These are phyloP conservation scores for Ochropacha duplaris DNA, from an alignment of 2,888 invertebrate genomes.

Conservation along the genomic window DNA sequence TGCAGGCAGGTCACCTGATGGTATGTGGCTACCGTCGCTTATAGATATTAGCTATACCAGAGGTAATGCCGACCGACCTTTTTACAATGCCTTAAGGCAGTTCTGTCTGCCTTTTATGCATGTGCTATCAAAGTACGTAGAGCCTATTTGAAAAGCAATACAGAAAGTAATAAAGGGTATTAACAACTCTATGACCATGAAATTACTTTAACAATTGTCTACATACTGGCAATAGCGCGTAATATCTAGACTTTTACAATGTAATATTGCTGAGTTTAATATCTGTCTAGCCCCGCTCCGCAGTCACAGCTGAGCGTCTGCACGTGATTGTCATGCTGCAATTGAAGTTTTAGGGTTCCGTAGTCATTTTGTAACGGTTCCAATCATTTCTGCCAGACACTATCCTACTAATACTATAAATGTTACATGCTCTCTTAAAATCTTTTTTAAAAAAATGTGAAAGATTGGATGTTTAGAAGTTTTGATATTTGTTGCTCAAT, in stretches of 20 bases:
- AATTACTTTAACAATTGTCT: background rate
- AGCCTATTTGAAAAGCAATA: background rate
- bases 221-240: background rate
- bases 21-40: too few relatives aligned
- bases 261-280: background rate
- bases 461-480: too few relatives aligned
- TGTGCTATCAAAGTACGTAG: background rate
- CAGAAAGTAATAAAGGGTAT: background rate
- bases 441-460: too few relatives aligned
- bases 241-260: background rate
- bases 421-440: too few relatives aligned
- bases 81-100: too few relatives aligned
- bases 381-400: too few relatives aligned
- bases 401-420: too few relatives aligned
- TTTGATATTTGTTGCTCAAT: too few relatives aligned
- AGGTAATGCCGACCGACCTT: too few relatives aligned
- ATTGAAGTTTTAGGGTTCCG: background rate
- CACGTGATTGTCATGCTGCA: constrained; percentile 1
- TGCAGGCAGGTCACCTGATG: too few relatives aligned
- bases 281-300: background rate
- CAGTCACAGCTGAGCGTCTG: background rate
- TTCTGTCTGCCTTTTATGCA: too few relatives aligned
- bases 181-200: background rate
- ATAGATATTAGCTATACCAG: too few relatives aligned
- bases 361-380: background rate